Evolutionary conservation across 2,113 vertebrate genomes (phyloP).

Genomic region (Malurus cyaneus): DNA sequence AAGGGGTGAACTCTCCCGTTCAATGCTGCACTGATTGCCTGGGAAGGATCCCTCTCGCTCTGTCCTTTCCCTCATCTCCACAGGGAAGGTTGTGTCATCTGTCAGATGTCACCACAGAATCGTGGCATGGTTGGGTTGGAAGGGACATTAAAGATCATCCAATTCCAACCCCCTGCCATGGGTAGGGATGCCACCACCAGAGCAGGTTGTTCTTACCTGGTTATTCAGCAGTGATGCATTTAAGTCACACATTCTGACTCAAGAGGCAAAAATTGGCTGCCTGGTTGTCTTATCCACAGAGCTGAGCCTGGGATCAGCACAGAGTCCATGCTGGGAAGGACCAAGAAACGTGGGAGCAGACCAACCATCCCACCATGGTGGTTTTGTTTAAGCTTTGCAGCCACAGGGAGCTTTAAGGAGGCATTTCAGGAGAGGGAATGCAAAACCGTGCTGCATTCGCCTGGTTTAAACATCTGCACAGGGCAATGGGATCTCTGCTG

Average conservation of each 20-base stretch:
- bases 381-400: neutral
- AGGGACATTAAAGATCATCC: neutral
- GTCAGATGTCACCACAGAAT: neutral
- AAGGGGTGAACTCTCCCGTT: neutral
- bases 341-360: neutral
- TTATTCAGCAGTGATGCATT: neutral
- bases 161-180: accelerated
- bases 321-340: neutral
- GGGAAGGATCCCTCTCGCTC: neutral
- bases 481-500: neutral
- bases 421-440: neutral
- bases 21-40: neutral
- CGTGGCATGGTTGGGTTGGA: neutral
- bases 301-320: neutral
- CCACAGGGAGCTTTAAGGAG: neutral
- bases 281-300: neutral
- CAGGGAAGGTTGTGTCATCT: neutral
- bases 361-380: accelerated
- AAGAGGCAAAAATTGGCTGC: neutral
- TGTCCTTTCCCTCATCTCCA: neutral
- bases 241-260: neutral
- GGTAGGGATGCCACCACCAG: neutral
- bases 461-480: neutral
- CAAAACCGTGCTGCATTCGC: neutral
- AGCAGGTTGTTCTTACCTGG: neutral